Conservation (phyloP, 1,140 invertebrate species). For the Drosophila baimaii region DNA sequence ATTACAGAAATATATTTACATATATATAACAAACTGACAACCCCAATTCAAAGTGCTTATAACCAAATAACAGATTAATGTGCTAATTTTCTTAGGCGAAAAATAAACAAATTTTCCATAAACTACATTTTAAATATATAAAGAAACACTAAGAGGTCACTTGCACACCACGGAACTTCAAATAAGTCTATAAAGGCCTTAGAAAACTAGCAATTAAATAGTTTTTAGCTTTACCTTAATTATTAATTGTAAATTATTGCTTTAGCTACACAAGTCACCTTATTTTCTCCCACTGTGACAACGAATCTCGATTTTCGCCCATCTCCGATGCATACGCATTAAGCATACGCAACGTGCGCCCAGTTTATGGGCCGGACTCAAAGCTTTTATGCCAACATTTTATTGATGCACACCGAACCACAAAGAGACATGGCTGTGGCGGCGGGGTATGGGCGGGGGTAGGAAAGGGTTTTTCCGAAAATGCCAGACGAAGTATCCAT, state of each 20-base stretch:
- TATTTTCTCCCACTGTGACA: slow-evolving; percentile 6
- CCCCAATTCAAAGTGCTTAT: too few species aligned
- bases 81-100: too few species aligned
- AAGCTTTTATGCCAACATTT: slow-evolving; percentile 65
- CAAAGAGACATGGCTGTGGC: slow-evolving; percentile 16
- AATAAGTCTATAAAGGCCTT: too few species aligned
- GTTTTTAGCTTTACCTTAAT: neutral
- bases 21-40: too few species aligned
- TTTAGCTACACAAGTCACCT: neutral
- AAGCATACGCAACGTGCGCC: slow-evolving; percentile 63
- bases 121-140: too few species aligned
- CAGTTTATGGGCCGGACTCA: slow-evolving; percentile 44
- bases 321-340: slow-evolving; percentile 40
- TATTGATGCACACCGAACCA: slow-evolving; percentile 64
- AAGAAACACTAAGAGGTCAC: too few species aligned
- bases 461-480: neutral
- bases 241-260: neutral
- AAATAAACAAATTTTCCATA: too few species aligned
- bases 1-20: neutral
- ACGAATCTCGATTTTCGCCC: slow-evolving; percentile 1
- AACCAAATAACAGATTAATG: too few species aligned
- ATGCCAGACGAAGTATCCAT: slow-evolving; percentile 24
- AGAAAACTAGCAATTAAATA: too few species aligned
- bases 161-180: too few species aligned
- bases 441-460: too few species aligned